Base-by-base conservation (phyloP, 2,888 invertebrate genomes). In the Ophion obscuratus region DNA sequence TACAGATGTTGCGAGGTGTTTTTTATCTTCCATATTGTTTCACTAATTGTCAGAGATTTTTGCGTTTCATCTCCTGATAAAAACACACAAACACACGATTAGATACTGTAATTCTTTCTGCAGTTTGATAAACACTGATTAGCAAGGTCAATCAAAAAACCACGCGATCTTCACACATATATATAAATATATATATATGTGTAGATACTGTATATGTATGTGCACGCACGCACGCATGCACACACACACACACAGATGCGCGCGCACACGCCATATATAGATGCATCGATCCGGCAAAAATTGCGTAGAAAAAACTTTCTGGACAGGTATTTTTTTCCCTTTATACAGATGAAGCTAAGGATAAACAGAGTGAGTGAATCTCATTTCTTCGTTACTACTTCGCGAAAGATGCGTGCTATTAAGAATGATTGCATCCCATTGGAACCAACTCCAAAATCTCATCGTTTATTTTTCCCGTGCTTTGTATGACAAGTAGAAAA, bases 241-340 rank as follows among this genome's bases (percentile, higher is more conserved):
- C 2, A 31, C 2, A 31, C 31, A 31, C 4, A 31, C 31, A 31
- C 31, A 31, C 24, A 24, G 24, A 24, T 1, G 24, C 1, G 1
- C 24, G 11, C 53, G 17, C 1, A 53, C 11, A 53, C 53, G 20
- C 53, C 20, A 31, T 64, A 7, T 20, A 53, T n/a, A 67, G 17
- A 75, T 75, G 36, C 61, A 67, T 59, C 20, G 40, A 81, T 47
- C 47, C 17, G 14, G 20, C 64, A 61, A 67, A 57, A 83, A 59
- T 53, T 62, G 47, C 24, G 47, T 61, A 53, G 53, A 40, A 70
- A 47, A 40, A 27, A 59, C 47, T 68, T 76, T 67, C 75, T 40
- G 79, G 53, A 67, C 79, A 62, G 57, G 67, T 40, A 78, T 82
- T 20, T n/a, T 53, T 64, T 31, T 31, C 44, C 14, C 64, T 82